These are phyloP conservation scores for Pristionchus fissidentatus DNA, from an alignment of 2,888 invertebrate species.

Conservation along the genomic window DNA sequence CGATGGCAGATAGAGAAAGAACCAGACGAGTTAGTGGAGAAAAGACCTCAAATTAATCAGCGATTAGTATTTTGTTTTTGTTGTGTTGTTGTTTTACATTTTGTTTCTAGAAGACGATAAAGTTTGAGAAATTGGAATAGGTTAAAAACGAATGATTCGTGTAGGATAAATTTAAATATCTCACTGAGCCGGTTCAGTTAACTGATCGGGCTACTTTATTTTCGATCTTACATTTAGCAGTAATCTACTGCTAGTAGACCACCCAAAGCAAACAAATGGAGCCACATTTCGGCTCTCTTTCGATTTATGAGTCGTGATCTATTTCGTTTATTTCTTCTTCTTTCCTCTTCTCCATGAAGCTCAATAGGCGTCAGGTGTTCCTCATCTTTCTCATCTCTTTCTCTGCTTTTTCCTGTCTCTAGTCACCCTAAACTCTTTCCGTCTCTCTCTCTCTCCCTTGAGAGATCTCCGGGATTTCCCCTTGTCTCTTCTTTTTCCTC, in stretches of 20 bases:
- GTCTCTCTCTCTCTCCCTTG: neutral
- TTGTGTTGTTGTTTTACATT: neutral
- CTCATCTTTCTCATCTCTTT: neutral
- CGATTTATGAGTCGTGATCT: constrained; percentile 25
- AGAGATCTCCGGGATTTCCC: neutral
- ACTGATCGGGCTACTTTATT: neutral
- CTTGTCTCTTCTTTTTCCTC: constrained; percentile 32
- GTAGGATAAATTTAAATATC: neutral
- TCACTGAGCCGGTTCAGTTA: neutral
- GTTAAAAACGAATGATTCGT: no score
- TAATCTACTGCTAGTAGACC: no score
- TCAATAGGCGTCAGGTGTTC: constrained; percentile 24
- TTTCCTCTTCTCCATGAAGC: neutral
- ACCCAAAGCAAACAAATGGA: constrained; percentile 13
- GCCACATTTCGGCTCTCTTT: no score
- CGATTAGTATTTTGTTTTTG: neutral
- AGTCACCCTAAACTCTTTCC: neutral
- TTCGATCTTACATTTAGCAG: no score
- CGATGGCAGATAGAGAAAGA: constrained; percentile 66
- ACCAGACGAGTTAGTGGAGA: constrained; percentile 63
- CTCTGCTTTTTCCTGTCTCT: neutral
- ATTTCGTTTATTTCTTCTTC: constrained; percentile 12
- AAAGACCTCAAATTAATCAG: constrained; percentile 54
- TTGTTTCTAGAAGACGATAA: no score
- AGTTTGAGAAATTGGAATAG: no score